phyloP scores from a whole-genome alignment of 2,113 vertebrate genomes.

The Ahaetulla prasina region DNA sequence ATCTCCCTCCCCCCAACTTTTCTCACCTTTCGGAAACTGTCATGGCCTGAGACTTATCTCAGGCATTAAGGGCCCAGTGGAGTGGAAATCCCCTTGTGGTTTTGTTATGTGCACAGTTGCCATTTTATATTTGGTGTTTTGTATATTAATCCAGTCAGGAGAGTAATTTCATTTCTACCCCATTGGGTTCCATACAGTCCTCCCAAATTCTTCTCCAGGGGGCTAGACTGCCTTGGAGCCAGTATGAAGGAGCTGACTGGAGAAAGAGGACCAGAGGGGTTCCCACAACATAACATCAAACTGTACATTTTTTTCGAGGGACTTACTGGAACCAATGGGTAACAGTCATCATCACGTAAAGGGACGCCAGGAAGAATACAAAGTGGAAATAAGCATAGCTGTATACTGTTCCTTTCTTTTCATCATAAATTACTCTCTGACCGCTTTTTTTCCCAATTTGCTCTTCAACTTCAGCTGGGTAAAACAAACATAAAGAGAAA shows the following conservation, averaged over 20 bases:
- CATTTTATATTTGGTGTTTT: not conserved
- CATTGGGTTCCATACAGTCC: not conserved
- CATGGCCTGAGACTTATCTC: not conserved
- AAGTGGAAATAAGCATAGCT: conserved; percentile 93
- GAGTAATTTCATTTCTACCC: not conserved
- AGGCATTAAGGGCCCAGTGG: not conserved
- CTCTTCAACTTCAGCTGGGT: conserved; percentile 72
- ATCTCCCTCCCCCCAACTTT: not conserved
- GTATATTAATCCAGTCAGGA: not conserved
- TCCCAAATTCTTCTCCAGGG: not conserved
- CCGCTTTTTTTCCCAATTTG: conserved; percentile 67
- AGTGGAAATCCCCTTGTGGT: not conserved
- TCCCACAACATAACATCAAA: fast-evolving
- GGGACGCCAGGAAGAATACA: conserved; percentile 91
- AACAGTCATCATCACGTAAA: conserved; percentile 97
- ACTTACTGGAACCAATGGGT: conserved; percentile 99
- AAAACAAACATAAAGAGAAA: conserved; percentile 16
- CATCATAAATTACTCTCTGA: conserved; percentile 85
- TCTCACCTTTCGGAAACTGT: not conserved
- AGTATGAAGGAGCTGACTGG: not conserved
- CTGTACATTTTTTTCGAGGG: fast-evolving
- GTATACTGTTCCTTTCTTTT: conserved; percentile 83
- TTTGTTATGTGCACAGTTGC: not conserved
- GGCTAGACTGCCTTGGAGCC: not conserved
- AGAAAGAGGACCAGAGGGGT: not conserved